These are phyloP conservation scores for Atrichornis clamosus DNA, from an alignment of 2,113 vertebrate species.

Conservation along the genomic window DNA sequence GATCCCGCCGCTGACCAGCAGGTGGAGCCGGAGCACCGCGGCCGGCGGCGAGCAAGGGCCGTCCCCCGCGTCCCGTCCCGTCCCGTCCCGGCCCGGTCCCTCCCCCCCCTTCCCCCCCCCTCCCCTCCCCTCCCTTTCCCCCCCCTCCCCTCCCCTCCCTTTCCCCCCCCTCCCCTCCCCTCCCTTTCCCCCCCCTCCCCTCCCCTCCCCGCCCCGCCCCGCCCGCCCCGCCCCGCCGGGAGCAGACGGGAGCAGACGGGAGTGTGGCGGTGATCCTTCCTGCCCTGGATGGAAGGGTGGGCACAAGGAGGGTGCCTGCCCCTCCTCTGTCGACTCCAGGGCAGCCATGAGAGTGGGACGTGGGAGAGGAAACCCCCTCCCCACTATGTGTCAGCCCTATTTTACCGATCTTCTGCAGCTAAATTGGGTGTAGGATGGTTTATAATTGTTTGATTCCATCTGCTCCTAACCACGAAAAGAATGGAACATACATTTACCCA, in stretches of 20 bases:
- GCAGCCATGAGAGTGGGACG: background rate
- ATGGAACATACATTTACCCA: background rate
- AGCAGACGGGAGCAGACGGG: background rate
- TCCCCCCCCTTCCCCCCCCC: too few species aligned
- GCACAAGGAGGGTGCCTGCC: too few species aligned
- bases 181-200: too few species aligned
- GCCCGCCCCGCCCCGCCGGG: too few species aligned
- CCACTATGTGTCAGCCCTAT: background rate
- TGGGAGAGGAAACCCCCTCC: background rate
- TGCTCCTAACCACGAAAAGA: background rate
- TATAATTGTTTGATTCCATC: background rate
- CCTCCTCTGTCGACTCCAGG: background rate
- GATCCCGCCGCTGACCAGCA: background rate
- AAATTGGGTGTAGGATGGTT: background rate
- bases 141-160: too few species aligned
- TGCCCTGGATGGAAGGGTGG: accelerated
- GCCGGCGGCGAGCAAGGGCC: too few species aligned
- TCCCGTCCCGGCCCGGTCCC: too few species aligned
- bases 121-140: too few species aligned
- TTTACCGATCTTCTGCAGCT: background rate
- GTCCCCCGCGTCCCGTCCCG: background rate
- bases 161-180: too few species aligned
- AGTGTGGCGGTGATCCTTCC: too few species aligned
- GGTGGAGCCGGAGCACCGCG: background rate
- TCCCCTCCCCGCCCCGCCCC: too few species aligned